Evolutionary conservation across 2,888 invertebrate species (phyloP).

Genomic region (Sinhomidia bicolor): DNA sequence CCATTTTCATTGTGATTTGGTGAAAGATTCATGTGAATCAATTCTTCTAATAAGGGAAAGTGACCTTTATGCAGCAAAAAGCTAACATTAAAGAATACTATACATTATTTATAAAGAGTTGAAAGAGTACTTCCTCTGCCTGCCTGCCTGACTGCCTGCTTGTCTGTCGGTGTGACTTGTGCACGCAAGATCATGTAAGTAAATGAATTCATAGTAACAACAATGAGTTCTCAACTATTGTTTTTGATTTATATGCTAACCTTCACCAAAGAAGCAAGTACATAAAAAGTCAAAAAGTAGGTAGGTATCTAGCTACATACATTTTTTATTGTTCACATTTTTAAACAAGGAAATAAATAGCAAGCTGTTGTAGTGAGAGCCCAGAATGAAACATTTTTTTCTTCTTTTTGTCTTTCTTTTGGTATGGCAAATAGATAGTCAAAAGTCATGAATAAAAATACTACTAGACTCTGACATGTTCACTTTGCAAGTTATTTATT

Average conservation of each 20-base stretch:
- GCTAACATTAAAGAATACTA: not conserved
- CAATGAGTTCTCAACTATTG: slow-evolving; percentile 8
- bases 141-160: too few relatives aligned
- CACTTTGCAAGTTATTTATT: too few relatives aligned
- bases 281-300: too few relatives aligned
- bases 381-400: too few relatives aligned
- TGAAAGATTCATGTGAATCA: slow-evolving; percentile 53
- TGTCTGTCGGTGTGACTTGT: not conserved
- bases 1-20: slow-evolving; percentile 33
- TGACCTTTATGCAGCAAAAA: slow-evolving; percentile 48
- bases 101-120: not conserved
- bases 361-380: too few relatives aligned
- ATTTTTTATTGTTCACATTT: too few relatives aligned
- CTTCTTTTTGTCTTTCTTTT: too few relatives aligned
- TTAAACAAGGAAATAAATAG: too few relatives aligned
- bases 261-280: not conserved
- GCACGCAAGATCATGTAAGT: slow-evolving; percentile 16
- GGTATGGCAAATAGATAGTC: too few relatives aligned
- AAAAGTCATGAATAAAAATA: too few relatives aligned
- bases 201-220: slow-evolving; percentile 13
- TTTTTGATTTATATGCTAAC: not conserved
- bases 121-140: not conserved
- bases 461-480: too few relatives aligned
- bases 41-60: slow-evolving; percentile 51
- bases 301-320: too few relatives aligned